Evolutionary conservation across 2,797 vertebrate species (phyloP).

Genomic region (Clarias fuscus): DNA sequence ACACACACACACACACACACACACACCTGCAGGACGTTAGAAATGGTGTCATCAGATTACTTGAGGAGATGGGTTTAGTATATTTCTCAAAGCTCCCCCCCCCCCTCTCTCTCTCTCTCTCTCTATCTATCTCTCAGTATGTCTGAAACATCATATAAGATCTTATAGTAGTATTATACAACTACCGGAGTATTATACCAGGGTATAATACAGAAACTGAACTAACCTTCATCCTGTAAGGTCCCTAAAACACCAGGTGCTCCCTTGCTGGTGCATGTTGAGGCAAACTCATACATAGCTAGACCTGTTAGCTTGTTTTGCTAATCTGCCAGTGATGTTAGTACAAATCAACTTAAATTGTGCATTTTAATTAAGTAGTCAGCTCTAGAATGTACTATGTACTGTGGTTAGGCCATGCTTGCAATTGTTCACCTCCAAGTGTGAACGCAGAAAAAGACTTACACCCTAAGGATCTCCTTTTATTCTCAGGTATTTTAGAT

Average conservation of each 20-base stretch:
- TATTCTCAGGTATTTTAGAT: neutral
- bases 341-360: neutral
- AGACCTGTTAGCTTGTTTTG: neutral
- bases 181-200: neutral
- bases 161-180: neutral
- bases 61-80: constrained; percentile 64
- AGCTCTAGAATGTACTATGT: no score
- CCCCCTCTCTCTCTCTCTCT: constrained; percentile 17
- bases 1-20: constrained; percentile 43
- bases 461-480: neutral
- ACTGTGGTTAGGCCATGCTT: neutral
- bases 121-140: neutral
- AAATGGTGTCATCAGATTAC: constrained; percentile 78
- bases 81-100: constrained; percentile 11
- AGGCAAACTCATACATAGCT: neutral
- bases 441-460: neutral
- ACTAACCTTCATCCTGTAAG: neutral
- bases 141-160: neutral
- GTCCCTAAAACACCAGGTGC: neutral
- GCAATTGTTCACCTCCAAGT: neutral
- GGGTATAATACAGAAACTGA: neutral
- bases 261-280: neutral
- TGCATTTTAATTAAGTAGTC: no score
- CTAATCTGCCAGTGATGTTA: neutral
- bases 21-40: constrained; percentile 77